Evolutionary conservation across 2,797 vertebrate species (phyloP).

Genomic region (Lithobates pipiens): DNA sequence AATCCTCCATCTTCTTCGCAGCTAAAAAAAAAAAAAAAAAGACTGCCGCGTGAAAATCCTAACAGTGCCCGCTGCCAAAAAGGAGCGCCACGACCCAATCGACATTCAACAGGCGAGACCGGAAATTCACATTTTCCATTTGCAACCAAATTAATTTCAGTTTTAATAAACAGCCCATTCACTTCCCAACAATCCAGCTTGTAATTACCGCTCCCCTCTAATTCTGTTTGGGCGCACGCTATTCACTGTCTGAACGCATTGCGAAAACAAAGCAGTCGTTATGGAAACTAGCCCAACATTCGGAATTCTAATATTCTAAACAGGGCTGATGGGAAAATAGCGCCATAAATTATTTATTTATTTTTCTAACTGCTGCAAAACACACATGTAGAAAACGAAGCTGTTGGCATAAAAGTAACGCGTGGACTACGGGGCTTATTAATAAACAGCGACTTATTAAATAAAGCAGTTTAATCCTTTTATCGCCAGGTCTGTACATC

Average conservation of each 20-base stretch:
- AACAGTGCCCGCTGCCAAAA: slow-evolving; percentile 25
- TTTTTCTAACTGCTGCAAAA: slow-evolving; percentile 64
- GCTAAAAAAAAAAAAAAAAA: neutral
- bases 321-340: slow-evolving; percentile 65
- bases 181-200: slow-evolving; percentile 56
- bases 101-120: slow-evolving; percentile 57
- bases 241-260: slow-evolving; percentile 69
- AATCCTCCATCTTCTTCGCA: neutral
- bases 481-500: too few relatives aligned
- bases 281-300: slow-evolving; percentile 72
- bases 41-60: slow-evolving; percentile 26
- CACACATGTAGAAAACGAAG: neutral
- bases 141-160: slow-evolving; percentile 67
- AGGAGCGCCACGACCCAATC: slow-evolving; percentile 41
- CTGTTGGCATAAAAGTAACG: neutral
- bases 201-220: slow-evolving; percentile 71
- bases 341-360: slow-evolving; percentile 69
- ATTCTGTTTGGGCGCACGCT: slow-evolving; percentile 67
- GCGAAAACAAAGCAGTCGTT: slow-evolving; percentile 74
- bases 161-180: slow-evolving; percentile 67
- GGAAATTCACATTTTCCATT: slow-evolving; percentile 52
- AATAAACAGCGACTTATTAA: too few relatives aligned
- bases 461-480: too few relatives aligned
- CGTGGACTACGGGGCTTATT: too few relatives aligned
- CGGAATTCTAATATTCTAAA: slow-evolving; percentile 70